Evolutionary conservation across 2,113 vertebrate genomes (phyloP).

Genomic region (Suricata suricatta): DNA sequence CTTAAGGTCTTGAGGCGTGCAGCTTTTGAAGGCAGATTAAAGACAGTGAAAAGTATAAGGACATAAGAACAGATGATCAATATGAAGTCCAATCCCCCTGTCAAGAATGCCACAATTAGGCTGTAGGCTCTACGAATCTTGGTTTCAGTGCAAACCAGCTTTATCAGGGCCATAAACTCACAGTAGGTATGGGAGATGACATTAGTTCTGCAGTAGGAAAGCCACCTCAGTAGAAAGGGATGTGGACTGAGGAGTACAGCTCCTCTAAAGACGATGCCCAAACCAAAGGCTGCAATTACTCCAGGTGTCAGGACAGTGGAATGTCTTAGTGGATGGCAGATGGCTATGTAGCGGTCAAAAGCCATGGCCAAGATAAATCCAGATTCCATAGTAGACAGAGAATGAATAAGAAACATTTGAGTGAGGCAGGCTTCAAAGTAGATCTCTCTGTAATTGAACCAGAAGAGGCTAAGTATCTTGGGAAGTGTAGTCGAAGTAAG

Average conservation of each 20-base stretch:
- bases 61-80: constrained; percentile 55
- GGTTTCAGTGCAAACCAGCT: constrained; percentile 52
- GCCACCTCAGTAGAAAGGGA: constrained; percentile 38
- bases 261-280: constrained; percentile 37
- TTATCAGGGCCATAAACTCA: constrained; percentile 65
- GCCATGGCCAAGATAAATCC: constrained; percentile 66
- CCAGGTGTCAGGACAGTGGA: constrained; percentile 18
- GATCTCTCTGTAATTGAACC: constrained; percentile 55
- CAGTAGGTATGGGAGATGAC: constrained; percentile 63
- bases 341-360: constrained; percentile 65
- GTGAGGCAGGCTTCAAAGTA: constrained; percentile 57
- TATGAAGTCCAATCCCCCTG: constrained; percentile 42
- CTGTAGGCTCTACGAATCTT: constrained; percentile 43
- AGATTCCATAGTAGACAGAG: constrained; percentile 67
- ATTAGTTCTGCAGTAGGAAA: constrained; percentile 54
- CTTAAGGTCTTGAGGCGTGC: constrained; percentile 35
- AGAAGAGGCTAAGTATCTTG: constrained; percentile 62
- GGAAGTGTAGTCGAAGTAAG: constrained; percentile 60
- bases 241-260: constrained; percentile 25
- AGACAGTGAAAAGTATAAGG: constrained; percentile 51
- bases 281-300: neutral
- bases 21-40: constrained; percentile 50
- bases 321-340: constrained; percentile 62
- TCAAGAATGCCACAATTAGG: constrained; percentile 52
- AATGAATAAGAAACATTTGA: constrained; percentile 65